These are phyloP conservation scores for Leptodactylus fuscus DNA, from an alignment of 2,113 vertebrate species.

Conservation along the genomic window DNA sequence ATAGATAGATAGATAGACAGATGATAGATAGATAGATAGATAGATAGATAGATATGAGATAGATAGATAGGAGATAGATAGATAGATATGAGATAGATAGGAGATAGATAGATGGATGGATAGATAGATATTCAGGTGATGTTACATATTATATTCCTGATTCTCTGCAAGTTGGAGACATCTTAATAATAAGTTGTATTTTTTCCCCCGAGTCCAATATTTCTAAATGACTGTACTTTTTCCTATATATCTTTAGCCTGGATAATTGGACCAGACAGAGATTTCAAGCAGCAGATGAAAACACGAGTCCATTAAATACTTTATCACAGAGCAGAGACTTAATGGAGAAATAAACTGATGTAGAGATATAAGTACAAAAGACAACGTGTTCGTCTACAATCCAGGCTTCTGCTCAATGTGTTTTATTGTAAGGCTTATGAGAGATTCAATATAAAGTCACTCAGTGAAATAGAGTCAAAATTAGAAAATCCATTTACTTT, in stretches of 20 bases:
- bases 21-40: no score
- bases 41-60: no score
- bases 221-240: not conserved
- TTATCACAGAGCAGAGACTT: not conserved
- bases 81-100: no score
- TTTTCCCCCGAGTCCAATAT: no score
- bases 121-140: not conserved
- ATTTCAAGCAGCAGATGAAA: not conserved
- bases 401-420: not conserved
- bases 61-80: no score
- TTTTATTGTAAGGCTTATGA: not conserved
- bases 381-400: not conserved
- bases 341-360: not conserved
- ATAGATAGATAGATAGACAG: no score
- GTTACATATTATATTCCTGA: not conserved
- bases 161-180: not conserved
- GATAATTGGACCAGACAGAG: slow-evolving; percentile 2
- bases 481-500: not conserved
- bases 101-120: no score
- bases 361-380: not conserved
- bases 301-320: not conserved
- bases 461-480: not conserved
- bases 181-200: not conserved
- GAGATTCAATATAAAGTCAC: not conserved
- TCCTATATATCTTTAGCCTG: not conserved